Evolutionary conservation across 1,140 invertebrate genomes (phyloP).

Genomic region (Trichonephila clavipes): DNA sequence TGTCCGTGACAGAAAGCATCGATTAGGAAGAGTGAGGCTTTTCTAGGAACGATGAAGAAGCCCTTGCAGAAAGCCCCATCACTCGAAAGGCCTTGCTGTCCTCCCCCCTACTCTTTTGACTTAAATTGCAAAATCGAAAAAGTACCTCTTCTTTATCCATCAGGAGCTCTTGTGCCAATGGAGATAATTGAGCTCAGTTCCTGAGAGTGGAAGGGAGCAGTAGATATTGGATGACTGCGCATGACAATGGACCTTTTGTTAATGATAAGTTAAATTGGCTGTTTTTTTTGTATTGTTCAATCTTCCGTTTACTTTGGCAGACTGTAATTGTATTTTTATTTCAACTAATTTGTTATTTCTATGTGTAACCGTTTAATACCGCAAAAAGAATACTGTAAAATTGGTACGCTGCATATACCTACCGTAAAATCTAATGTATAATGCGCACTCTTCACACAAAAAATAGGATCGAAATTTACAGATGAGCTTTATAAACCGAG

Average conservation of each 20-base stretch:
- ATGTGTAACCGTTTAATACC: too few relatives aligned
- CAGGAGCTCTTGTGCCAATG: neutral
- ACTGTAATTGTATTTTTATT: too few relatives aligned
- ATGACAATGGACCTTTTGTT: neutral
- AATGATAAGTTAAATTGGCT: too few relatives aligned
- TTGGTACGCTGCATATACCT: too few relatives aligned
- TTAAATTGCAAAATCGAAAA: constrained; percentile 50
- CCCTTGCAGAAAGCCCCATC: constrained; percentile 1
- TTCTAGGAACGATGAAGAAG: constrained; percentile 10
- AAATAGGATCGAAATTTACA: too few relatives aligned
- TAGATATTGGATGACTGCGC: neutral
- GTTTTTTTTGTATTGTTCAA: too few relatives aligned
- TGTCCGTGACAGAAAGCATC: constrained; percentile 29
- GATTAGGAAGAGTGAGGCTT: constrained; percentile 18
- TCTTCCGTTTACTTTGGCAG: too few relatives aligned
- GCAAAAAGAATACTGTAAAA: too few relatives aligned
- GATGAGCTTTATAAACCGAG: too few relatives aligned
- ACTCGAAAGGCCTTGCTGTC: neutral
- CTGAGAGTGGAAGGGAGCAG: neutral
- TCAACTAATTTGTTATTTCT: too few relatives aligned
- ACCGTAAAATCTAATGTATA: too few relatives aligned
- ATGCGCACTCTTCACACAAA: too few relatives aligned
- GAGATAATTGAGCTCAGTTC: constrained; percentile 32
- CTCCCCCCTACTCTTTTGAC: neutral
- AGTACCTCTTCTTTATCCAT: neutral